Percentiles rank a stretch among this genome's conserved stretches.
Evolutionary conservation across 2,888 invertebrate genomes (phyloP).

Genomic region (Hesperia comma): DNA sequence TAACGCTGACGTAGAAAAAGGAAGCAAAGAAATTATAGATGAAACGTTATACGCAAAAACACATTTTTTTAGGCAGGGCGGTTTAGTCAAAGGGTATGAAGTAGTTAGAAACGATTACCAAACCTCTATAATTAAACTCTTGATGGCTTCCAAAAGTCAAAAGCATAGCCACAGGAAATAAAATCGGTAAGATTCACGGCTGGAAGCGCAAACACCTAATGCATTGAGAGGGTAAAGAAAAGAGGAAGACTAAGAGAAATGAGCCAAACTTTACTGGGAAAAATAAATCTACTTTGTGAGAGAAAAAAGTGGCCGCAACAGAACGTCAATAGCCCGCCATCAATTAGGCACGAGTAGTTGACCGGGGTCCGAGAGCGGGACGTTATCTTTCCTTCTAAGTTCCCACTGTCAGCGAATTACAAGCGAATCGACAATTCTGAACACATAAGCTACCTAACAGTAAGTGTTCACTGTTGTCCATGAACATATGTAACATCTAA

Average conservation of each 20-base stretch:
- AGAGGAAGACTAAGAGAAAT: constrained; percentile 25
- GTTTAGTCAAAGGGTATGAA: background rate
- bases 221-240: constrained; percentile 30
- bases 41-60: background rate
- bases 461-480: no score
- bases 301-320: constrained; percentile 24
- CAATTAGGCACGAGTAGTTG: constrained; percentile 25
- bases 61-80: no score
- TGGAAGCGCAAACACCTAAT: constrained; percentile 30
- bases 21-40: background rate
- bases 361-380: background rate
- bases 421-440: no score
- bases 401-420: constrained; percentile 2
- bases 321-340: constrained; percentile 29
- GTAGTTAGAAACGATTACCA: background rate
- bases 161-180: constrained; percentile 22
- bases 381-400: background rate
- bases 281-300: constrained; percentile 29
- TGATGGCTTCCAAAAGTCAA: constrained; percentile 16
- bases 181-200: constrained; percentile 28
- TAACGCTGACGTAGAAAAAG: background rate
- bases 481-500: no score
- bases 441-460: no score
- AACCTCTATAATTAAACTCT: constrained; percentile 10
- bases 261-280: constrained; percentile 31